Conservation (phyloP, 2,888 invertebrate species). For the Spatulosminthurus flaviceps region DNA sequence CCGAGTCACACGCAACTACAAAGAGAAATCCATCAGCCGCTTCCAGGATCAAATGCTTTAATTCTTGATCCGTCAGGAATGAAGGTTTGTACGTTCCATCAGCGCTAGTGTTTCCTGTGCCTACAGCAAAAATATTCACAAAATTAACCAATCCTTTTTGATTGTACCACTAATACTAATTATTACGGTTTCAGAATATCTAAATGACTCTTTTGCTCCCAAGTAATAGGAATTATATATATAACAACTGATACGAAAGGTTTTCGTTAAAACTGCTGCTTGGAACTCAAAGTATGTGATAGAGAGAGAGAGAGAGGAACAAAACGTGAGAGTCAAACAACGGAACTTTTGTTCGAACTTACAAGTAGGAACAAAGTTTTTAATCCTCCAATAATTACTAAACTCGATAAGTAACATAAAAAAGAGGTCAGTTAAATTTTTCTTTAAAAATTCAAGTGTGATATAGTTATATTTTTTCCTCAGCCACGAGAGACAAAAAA, state of each 20-base stretch:
- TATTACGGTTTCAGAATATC: not conserved
- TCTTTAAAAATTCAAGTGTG: not conserved
- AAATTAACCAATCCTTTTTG: not conserved
- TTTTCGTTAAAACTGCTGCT: not conserved
- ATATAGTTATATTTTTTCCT: too few species aligned
- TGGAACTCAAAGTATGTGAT: slow-evolving; percentile 18
- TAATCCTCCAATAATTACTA: slow-evolving; percentile 3
- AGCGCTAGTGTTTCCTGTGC: slow-evolving; percentile 94
- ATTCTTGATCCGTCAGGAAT: slow-evolving; percentile 97
- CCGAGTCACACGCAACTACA: slow-evolving; percentile 96
- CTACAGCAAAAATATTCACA: slow-evolving; percentile 68
- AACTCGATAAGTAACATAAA: not conserved
- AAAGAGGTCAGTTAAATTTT: not conserved
- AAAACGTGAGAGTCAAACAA: not conserved
- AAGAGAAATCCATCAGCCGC: slow-evolving; percentile 99
- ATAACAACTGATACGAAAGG: too few species aligned
- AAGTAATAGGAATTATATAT: not conserved
- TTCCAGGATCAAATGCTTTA: slow-evolving; percentile 98
- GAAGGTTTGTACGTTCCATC: slow-evolving; percentile 99
- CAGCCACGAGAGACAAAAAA: slow-evolving; percentile 23
- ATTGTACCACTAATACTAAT: not conserved
- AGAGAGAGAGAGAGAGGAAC: too few species aligned
- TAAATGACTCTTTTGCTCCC: not conserved
- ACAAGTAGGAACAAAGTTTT: not conserved
- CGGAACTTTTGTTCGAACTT: not conserved